A percentile compares a stretch with the other conserved stretches of the same genome.
Conservation (phyloP, 2,113 vertebrate species). For the Burhinus oedicnemus region DNA sequence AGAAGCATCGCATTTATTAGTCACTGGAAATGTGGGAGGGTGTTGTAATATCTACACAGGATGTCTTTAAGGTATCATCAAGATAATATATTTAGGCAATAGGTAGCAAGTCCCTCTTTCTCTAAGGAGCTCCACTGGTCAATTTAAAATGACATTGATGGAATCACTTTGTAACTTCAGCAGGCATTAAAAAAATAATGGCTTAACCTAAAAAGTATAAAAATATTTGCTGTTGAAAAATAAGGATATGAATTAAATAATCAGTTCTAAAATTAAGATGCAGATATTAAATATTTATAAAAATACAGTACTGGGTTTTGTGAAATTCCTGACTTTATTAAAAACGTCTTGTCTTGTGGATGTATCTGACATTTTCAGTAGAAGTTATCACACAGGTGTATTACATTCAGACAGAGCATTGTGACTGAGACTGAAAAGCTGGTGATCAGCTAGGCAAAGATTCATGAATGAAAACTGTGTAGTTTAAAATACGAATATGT, state of each 20-base stretch:
- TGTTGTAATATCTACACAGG: background rate
- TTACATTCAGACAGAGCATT: background rate
- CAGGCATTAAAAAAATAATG: background rate
- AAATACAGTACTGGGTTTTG: background rate
- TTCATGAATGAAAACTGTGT: background rate
- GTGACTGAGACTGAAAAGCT: background rate
- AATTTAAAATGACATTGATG: background rate
- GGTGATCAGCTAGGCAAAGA: background rate
- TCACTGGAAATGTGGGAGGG: background rate
- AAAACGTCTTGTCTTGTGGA: background rate
- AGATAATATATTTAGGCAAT: background rate
- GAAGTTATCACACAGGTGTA: background rate
- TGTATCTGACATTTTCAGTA: background rate
- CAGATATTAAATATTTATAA: background rate
- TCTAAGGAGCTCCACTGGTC: background rate
- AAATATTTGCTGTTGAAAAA: background rate
- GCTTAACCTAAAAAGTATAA: background rate
- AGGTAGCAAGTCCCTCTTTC: background rate
- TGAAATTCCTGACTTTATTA: background rate
- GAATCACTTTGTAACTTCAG: background rate
- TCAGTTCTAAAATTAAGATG: background rate
- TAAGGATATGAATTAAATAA: background rate
- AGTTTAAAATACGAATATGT: background rate
- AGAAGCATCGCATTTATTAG: background rate
- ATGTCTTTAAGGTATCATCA: background rate